These are phyloP conservation scores for Caenorhabditis japonica DNA, from an alignment of 2,888 invertebrate genomes.

Conservation along the genomic window DNA sequence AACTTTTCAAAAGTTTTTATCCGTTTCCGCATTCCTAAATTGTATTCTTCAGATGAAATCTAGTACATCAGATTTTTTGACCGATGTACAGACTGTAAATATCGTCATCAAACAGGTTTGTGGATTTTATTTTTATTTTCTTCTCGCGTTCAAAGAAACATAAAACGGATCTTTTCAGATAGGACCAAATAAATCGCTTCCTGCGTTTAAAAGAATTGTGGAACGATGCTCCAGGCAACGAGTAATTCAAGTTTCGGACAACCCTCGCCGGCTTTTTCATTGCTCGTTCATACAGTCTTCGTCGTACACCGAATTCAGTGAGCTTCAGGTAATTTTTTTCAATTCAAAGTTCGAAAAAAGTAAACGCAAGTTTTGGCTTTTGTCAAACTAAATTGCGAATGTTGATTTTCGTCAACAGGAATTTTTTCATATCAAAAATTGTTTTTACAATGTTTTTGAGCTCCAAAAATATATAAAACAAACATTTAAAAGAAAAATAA, in stretches of 20 bases:
- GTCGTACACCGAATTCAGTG: conserved; percentile 67
- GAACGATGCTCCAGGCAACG: conserved; percentile 63
- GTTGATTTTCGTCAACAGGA: too few relatives aligned
- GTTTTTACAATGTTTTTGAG: too few relatives aligned
- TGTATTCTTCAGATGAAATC: conserved; percentile 48
- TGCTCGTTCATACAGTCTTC: conserved; percentile 67
- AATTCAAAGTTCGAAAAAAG: not conserved
- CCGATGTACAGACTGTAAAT: conserved; percentile 55
- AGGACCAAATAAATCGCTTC: conserved; percentile 51
- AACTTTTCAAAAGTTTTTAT: conserved; percentile 1
- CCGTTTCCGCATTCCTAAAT: conserved; percentile 7
- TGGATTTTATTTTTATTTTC: not conserved
- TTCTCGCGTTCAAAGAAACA: not conserved
- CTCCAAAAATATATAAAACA: too few relatives aligned
- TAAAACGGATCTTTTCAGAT: conserved; percentile 27
- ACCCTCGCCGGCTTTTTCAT: conserved; percentile 67
- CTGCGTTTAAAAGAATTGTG: conserved; percentile 60
- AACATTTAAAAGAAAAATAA: too few relatives aligned
- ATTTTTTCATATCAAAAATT: too few relatives aligned
- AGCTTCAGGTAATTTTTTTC: conserved; percentile 65
- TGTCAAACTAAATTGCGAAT: not conserved
- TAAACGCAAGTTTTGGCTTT: not conserved
- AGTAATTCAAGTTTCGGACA: conserved; percentile 69
- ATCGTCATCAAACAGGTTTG: conserved; percentile 54
- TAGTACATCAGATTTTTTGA: conserved; percentile 56